Base-by-base conservation (phyloP, 2,797 vertebrate genomes). In the Mus minutoides region DNA sequence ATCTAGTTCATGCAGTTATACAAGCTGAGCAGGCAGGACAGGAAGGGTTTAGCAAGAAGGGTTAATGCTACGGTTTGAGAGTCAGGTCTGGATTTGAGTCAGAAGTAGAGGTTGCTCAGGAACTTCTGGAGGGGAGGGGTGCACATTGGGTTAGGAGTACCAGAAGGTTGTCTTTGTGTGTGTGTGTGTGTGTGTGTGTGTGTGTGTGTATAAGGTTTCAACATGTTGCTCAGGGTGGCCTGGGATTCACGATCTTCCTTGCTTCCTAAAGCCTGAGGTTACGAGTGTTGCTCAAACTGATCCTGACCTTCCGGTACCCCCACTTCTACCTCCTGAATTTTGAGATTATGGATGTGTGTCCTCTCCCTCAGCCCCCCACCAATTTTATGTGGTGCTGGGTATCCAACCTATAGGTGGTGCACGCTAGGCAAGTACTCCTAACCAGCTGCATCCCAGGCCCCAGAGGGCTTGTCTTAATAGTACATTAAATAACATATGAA, bases 21-120 rank as follows among this genome's bases (percentile, higher is more conserved):
- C 67, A 92, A 85, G 80, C 54, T 21, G 46, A 91, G 58, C 71
- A 62, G 58, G 73, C 22, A 79, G 40, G 73, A 77, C 19, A 46
- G n/a, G 19, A 95, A 86, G 58, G 64, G 62, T 91, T 92, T 71
- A 89, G 87, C 71, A 89, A 54, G 26, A 94, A 82, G 76, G 71
- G 56, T 91, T 90, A 71, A 86, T 64, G 64, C 85, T 88, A 92
- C 31, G 60, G n/a, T 54, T 64, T 71, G 83, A 46, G 52, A 52
- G 31, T 85, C 56, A 96, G 67, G 86, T 26, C 76, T 60, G 88
- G 37, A 19, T 58, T 92, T 95, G 52, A 91, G 40, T 90, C 76
- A 92, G 43, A 94, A 73, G 80, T 89, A 90, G 71, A 85, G 76
- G 64, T 37, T 52, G n/a, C 29, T 90, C 54, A 92, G 83, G 73